Conservation (phyloP, 2,113 vertebrate species). For the Casuarius casuarius region DNA sequence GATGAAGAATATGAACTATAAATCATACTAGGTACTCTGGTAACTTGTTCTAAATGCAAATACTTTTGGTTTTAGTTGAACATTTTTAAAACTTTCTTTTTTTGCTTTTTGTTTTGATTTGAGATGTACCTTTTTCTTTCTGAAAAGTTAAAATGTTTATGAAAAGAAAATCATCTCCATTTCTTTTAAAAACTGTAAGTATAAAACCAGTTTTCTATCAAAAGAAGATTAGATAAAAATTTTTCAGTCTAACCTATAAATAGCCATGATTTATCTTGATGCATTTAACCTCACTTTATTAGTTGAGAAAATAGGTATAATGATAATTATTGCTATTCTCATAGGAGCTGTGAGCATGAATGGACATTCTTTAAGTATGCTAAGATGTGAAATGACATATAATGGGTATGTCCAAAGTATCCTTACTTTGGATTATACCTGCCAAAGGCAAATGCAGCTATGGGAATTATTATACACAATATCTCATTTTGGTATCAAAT, state of each 20-base stretch:
- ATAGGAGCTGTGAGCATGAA: neutral
- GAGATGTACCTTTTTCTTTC: neutral
- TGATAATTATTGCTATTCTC: neutral
- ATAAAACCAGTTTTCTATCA: neutral
- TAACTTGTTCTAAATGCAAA: neutral
- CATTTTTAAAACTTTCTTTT: neutral
- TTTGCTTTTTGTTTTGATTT: neutral
- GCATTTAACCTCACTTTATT: conserved; percentile 3
- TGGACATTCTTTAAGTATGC: neutral
- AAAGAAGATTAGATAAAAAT: neutral
- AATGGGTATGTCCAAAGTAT: conserved; percentile 2
- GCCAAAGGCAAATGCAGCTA: conserved; percentile 13
- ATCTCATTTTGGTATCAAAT: conserved; percentile 67
- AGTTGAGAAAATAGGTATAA: conserved; percentile 13
- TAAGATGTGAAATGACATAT: conserved; percentile 10
- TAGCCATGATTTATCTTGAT: neutral
- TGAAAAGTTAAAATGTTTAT: neutral
- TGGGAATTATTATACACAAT: conserved; percentile 45
- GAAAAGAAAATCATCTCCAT: neutral
- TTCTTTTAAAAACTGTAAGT: neutral
- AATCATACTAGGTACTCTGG: neutral
- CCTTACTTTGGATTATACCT: conserved; percentile 28
- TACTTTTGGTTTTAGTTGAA: neutral
- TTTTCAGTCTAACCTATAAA: neutral
- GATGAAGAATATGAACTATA: neutral